Conservation (phyloP, 2,888 invertebrate species). For the Margaritifera margaritifera region DNA sequence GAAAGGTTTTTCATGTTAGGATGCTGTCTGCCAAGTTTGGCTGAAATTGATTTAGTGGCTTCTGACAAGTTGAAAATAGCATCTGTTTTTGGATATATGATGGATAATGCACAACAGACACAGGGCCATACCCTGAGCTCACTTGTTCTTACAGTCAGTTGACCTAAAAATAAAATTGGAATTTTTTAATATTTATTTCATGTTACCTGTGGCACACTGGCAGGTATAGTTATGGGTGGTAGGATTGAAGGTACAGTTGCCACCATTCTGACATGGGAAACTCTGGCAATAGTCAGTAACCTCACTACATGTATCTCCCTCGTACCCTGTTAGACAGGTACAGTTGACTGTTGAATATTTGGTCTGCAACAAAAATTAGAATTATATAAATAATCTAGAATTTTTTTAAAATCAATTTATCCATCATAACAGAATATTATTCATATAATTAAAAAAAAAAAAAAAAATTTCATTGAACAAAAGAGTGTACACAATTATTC, state of each 20-base stretch:
- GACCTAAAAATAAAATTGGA: not conserved
- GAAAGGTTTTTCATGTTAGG: too few relatives aligned
- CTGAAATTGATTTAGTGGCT: too few relatives aligned
- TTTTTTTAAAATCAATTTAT: too few relatives aligned
- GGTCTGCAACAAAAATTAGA: slow-evolving; percentile 28
- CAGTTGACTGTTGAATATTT: slow-evolving; percentile 75
- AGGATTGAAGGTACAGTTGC: slow-evolving; percentile 43
- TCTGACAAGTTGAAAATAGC: too few relatives aligned
- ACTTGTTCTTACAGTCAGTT: not conserved
- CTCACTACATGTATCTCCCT: slow-evolving; percentile 57
- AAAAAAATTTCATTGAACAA: too few relatives aligned
- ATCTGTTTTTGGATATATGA: not conserved
- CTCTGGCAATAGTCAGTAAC: slow-evolving; percentile 55
- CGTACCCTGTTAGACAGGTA: slow-evolving; percentile 76
- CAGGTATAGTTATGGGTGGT: slow-evolving; percentile 34
- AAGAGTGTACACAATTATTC: too few relatives aligned
- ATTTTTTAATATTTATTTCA: not conserved
- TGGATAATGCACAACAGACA: not conserved
- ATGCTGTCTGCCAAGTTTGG: too few relatives aligned
- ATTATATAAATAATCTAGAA: not conserved
- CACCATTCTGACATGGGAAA: slow-evolving; percentile 53
- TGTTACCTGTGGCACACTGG: slow-evolving; percentile 48
- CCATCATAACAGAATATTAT: too few relatives aligned
- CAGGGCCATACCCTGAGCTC: not conserved
- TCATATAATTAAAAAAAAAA: too few relatives aligned